Base-by-base conservation (phyloP, 92 coral and sea anemone genomes). In the Palythoa caribaeorum region DNA sequence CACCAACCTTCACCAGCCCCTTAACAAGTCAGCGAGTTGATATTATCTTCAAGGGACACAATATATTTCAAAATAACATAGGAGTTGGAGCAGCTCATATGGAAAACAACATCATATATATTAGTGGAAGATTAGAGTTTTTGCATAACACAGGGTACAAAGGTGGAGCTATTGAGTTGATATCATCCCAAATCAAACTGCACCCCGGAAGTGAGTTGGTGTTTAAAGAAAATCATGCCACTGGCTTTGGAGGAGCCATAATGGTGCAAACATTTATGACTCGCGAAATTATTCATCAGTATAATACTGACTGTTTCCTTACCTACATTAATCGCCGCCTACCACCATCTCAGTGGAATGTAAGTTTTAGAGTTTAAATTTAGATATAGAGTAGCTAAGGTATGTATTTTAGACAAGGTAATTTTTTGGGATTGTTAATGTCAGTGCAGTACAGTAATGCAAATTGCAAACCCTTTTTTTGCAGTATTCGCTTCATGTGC, bases 221-320 rank as follows among this genome's bases (percentile, higher is more conserved):
- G 38, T 97, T 97, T 62, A 68, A 57, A 13, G 76, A 83, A 11
- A 97, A 97, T 74, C 68, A 38, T 54, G 99, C 96, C 68, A 71
- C 79, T 36, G 77, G 92, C 20, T 38, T 83, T 52, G 99, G 99
- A 5, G 99, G 99, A 7, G 99, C 99, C 8, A 40, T 97, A 20
- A 2, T 87, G 38, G 96, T 95, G 15, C 76, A 59, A 14, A 87
- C 95, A 9, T 91, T 88, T 71, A 81, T 88, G 15, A 88, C 78
- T 77, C 92, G 94, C 75, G 97, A 90, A 79, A 90, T 92, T 14
- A 93, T 93, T 5, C 94, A 92, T 20, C 78, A 20, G 83, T 83
- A 92, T 38, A 97, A 97, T 80, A 92, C 98, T 0, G 96, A 91
- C 77, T 97, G 99, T 78, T 94, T 97, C 83, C 76, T 97, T 71